These are phyloP conservation scores for Whitmania pigra DNA, from an alignment of 1,140 invertebrate genomes.

Conservation along the genomic window DNA sequence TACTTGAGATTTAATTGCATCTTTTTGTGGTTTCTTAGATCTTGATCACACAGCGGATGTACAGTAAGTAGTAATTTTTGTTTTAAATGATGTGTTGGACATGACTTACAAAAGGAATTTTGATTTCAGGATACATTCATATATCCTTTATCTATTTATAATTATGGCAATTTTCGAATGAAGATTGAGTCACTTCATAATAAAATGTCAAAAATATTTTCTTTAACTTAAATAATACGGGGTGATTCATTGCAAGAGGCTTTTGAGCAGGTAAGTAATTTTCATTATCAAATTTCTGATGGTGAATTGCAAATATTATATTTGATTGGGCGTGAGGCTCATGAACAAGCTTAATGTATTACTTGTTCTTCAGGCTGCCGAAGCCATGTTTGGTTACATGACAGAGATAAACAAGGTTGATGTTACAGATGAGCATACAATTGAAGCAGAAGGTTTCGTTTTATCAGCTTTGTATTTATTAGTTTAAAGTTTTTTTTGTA, in stretches of 20 bases:
- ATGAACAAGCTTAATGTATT: too few species aligned
- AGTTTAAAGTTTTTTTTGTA: not conserved
- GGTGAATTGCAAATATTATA: too few species aligned
- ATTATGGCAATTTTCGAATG: not conserved
- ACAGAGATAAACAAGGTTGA: conserved; percentile 77
- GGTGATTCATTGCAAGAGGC: conserved; percentile 74
- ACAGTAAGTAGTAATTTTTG: conserved; percentile 59
- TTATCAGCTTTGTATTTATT: not conserved
- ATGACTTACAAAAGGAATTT: conserved; percentile 24
- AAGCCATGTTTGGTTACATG: conserved; percentile 95
- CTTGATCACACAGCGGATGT: conserved; percentile 93
- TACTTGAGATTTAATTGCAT: not conserved
- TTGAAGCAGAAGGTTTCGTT: conserved; percentile 59
- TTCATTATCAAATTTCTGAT: conserved; percentile 18
- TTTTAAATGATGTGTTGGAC: conserved; percentile 10
- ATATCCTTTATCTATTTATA: conserved; percentile 32
- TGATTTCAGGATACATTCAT: conserved; percentile 38
- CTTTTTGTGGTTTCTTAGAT: conserved; percentile 58
- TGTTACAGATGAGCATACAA: conserved; percentile 59
- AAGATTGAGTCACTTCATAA: not conserved
- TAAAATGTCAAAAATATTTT: conserved; percentile 22
- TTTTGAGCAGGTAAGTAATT: conserved; percentile 62
- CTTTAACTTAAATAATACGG: conserved; percentile 52
- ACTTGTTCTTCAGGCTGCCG: conserved; percentile 59
- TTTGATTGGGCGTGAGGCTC: too few species aligned